Base-by-base conservation (phyloP, 2,113 vertebrate species). In the Oreochromis tanganicae region DNA sequence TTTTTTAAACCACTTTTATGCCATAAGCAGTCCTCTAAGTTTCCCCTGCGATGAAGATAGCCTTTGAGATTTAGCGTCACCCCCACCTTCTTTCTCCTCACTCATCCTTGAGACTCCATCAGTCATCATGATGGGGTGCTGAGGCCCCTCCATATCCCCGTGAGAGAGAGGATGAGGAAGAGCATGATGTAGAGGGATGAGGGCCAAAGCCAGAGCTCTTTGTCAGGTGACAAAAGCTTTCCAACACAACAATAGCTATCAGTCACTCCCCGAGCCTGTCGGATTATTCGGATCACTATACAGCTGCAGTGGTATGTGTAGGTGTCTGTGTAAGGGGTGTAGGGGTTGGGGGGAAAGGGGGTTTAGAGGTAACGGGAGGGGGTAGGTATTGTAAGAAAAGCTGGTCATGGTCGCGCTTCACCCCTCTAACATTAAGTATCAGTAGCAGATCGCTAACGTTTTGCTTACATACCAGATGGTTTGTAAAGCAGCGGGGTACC, bases 191-290 rank as follows among this genome's bases (percentile, higher is more conserved):
- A 80, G 86, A 93, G 86, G 92, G 93, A 95, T 95, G 93, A 95
- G 95, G 93, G 93, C 92, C 94, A 94, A 94, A 95, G 93, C 93
- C 92, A 87, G 80, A 91, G 93, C 93, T 93, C 94, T 95, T 94
- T 95, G 91, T 95, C 96, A 95, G 91, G 93, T 95, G 95, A 95
- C 95, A 96, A 95, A 94, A 94, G 93, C 93, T 95, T 94, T 91
- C 93, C 89, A 92, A 90, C 88, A 86, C 94, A 94, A 95, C 93
- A 96, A 95, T 94, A 92, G 94, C 92, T 93, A 95, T 96, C 96
- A 95, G 92, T 96, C 96, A 95, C 91, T 92, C 82, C 84, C 85
- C 83, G 81, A 95, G 93, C 91, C 93, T 93, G 93, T 94, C 91
- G 94, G 96, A 95, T 96, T 93, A 95, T 91, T 87, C 61, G 92